Base-by-base conservation (phyloP, 2,888 invertebrate species). In the Drosophila cognata region DNA sequence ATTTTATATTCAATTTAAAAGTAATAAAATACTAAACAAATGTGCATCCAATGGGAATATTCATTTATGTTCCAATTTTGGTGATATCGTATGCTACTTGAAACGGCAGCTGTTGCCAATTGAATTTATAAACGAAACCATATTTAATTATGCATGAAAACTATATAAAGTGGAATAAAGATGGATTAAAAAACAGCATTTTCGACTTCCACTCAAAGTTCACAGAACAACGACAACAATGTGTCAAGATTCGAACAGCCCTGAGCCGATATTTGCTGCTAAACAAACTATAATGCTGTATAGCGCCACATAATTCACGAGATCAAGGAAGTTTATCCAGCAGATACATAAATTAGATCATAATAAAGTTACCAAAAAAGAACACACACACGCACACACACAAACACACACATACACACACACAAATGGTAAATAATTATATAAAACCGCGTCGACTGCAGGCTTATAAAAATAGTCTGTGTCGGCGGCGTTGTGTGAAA, bases 331-430 rank as follows among this genome's bases (percentile, higher is more conserved):
- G 71, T 77, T 74, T 65, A 67, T 66, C 46, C 66, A 43, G 53
- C 63, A 68, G 71, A 84, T 84, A 72, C 74, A 89, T 89, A 89
- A 84, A 89, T 89, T 82, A 79, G 74, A 67, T 70, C 74, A 74
- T 71, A 84, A 77, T 84, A 82, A 84, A 79, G 69, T 84, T 59
- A 33, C 70, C 28, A 38, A 70, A 50, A 41, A n/a, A 31, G 56
- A 21, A 46, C 16, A 36, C 2, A 36, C 36, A 36, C 16, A 5
- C 5, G 0, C 35, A 36, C 16, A 36, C 16, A 11, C 33, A 4
- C 11, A 31, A 7, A 10, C 31, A 31, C 13, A 16, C 36, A 5
- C 16, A 13, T 4, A 13, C 4, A 7, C 13, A 16, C 46, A 4
- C 46, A 16, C 25, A 7, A 16, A 4, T 46, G 16, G 25, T 46